Percentiles rank a stretch among this genome's conserved stretches.
These are phyloP conservation scores for Brachionus angularis DNA, from an alignment of 1,140 invertebrate genomes.

Conservation along the genomic window DNA sequence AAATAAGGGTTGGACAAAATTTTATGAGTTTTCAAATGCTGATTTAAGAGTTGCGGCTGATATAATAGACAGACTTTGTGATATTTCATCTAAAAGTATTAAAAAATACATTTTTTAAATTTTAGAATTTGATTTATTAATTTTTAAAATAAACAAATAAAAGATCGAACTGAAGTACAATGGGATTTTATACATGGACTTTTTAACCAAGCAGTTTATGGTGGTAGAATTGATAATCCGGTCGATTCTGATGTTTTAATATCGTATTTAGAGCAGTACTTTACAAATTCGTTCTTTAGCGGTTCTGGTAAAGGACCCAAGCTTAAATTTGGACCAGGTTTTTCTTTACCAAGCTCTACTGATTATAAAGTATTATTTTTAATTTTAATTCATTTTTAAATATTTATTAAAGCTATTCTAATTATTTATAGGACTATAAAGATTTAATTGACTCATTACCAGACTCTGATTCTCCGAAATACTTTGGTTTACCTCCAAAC, in stretches of 20 bases:
- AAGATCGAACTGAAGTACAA: slow-evolving; percentile 54
- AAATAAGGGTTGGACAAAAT: slow-evolving; percentile 72
- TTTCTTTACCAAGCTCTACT: slow-evolving; percentile 52
- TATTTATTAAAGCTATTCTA: slow-evolving; percentile 38
- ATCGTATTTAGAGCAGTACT: slow-evolving; percentile 71
- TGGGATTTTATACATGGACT: slow-evolving; percentile 78
- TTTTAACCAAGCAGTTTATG: slow-evolving; percentile 76
- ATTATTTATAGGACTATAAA: slow-evolving; percentile 63
- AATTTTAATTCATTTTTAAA: slow-evolving; percentile 45
- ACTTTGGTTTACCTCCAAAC: slow-evolving; percentile 76
- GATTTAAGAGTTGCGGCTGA: slow-evolving; percentile 74
- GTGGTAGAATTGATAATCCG: slow-evolving; percentile 76
- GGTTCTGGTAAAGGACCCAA: slow-evolving; percentile 57
- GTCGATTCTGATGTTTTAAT: slow-evolving; percentile 71
- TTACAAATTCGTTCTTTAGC: slow-evolving; percentile 61
- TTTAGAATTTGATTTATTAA: neutral
- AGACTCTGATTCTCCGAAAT: slow-evolving; percentile 66
- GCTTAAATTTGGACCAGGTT: slow-evolving; percentile 24
- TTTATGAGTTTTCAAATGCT: slow-evolving; percentile 81
- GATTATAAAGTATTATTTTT: slow-evolving; percentile 61
- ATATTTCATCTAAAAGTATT: slow-evolving; percentile 46
- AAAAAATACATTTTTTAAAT: neutral
- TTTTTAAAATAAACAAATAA: too few species aligned
- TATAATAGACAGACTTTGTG: slow-evolving; percentile 65
- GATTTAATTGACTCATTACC: slow-evolving; percentile 65